A percentile compares a stretch with the other conserved stretches of the same genome.
Conservation (phyloP, 2,113 vertebrate genomes). For the Microtus oregoni region DNA sequence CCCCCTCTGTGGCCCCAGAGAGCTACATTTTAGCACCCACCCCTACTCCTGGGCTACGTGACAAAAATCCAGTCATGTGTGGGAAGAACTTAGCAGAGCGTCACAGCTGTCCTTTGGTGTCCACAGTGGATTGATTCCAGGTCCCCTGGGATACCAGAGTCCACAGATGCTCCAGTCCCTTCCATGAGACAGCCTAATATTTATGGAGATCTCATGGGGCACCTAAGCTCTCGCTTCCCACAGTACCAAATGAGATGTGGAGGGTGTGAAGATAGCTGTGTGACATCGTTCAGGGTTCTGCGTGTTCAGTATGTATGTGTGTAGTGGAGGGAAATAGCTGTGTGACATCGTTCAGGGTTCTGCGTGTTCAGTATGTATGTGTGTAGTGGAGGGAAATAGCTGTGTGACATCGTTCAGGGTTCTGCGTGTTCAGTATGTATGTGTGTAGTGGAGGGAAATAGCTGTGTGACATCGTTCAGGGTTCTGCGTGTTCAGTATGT, state of each 20-base stretch:
- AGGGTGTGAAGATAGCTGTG: background rate
- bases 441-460: background rate
- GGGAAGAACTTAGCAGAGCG: background rate
- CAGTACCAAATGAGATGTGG: no score
- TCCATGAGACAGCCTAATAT: background rate
- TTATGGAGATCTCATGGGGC: background rate
- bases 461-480: background rate
- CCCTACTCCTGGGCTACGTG: background rate
- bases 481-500: no score
- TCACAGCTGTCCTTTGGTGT: background rate
- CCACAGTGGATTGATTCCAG: background rate
- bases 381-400: background rate
- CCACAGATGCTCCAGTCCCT: background rate
- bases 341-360: background rate
- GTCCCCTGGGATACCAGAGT: background rate
- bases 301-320: no score
- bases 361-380: background rate
- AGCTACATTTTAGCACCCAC: background rate
- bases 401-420: background rate
- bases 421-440: no score
- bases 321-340: no score
- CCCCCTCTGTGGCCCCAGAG: background rate
- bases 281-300: background rate
- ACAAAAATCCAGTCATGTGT: no score
- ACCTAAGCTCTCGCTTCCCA: background rate